Evolutionary conservation across 2,888 invertebrate species (phyloP).

Genomic region (Chrysolina haemoptera): DNA sequence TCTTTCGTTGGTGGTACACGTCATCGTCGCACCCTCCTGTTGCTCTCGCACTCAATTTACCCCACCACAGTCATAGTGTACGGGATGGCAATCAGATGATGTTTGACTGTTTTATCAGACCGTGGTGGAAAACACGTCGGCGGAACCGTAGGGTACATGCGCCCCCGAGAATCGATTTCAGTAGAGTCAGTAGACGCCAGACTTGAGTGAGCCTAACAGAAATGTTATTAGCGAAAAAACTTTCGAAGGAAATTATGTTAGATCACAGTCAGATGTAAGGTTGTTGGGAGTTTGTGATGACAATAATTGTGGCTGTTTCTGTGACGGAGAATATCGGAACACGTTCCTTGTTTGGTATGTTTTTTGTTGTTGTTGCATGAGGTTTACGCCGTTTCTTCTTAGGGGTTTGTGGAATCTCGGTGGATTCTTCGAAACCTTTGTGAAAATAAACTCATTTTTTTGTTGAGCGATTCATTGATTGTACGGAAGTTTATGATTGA

Average conservation of each 20-base stretch:
- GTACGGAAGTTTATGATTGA: background rate
- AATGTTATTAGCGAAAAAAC: slow-evolving; percentile 58
- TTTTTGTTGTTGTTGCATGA: slow-evolving; percentile 19
- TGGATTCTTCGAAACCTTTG: background rate
- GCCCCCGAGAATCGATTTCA: slow-evolving; percentile 68
- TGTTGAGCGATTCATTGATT: background rate
- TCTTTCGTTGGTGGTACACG: slow-evolving; percentile 21
- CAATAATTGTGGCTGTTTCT: slow-evolving; percentile 15
- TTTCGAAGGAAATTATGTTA: slow-evolving; percentile 24
- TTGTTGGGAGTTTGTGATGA: slow-evolving; percentile 38
- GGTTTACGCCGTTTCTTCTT: slow-evolving; percentile 2
- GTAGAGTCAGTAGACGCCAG: slow-evolving; percentile 66
- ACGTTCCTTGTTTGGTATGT: slow-evolving; percentile 35
- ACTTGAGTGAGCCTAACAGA: slow-evolving; percentile 60
- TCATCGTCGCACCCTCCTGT: slow-evolving; percentile 55
- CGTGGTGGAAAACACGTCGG: slow-evolving; percentile 58
- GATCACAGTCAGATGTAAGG: slow-evolving; percentile 21
- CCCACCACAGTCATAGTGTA: slow-evolving; percentile 39
- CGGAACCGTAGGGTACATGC: slow-evolving; percentile 64
- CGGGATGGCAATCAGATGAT: slow-evolving; percentile 58
- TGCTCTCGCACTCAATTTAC: slow-evolving; percentile 50
- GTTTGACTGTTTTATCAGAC: slow-evolving; percentile 53
- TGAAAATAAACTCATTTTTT: background rate
- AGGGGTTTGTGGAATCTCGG: slow-evolving; percentile 5
- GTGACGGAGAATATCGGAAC: background rate